Evolutionary conservation across 2,888 invertebrate species (phyloP).

Genomic region (Magallana nippona): DNA sequence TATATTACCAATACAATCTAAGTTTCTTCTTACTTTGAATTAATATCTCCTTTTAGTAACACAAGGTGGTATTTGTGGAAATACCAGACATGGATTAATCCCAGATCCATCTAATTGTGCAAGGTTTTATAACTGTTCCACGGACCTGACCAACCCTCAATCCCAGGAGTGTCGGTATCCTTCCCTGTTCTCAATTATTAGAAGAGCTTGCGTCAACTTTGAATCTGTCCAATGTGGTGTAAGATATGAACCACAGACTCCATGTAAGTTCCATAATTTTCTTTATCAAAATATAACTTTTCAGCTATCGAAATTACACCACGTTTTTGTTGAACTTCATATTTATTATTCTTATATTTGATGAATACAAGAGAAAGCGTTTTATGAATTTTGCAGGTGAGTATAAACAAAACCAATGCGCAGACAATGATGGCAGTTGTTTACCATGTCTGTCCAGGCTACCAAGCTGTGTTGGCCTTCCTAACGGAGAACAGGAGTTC

Average conservation of each 20-base stretch:
- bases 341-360: background rate
- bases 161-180: slow-evolving; percentile 66
- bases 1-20: no score
- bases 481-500: slow-evolving; percentile 47
- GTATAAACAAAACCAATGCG: slow-evolving; percentile 49
- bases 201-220: slow-evolving; percentile 60
- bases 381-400: slow-evolving; percentile 48
- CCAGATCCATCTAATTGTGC: slow-evolving; percentile 58
- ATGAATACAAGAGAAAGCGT: background rate
- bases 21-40: no score
- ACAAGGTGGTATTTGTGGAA: slow-evolving; percentile 21
- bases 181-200: slow-evolving; percentile 61
- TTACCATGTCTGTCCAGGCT: slow-evolving; percentile 48
- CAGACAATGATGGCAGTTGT: slow-evolving; percentile 38
- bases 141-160: slow-evolving; percentile 22
- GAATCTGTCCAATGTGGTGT: slow-evolving; percentile 60
- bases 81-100: slow-evolving; percentile 41
- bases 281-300: background rate
- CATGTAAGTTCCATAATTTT: slow-evolving; percentile 50
- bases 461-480: slow-evolving; percentile 47
- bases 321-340: background rate
- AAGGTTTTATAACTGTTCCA: slow-evolving; percentile 60
- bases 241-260: slow-evolving; percentile 51
- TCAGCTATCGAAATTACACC: no score
- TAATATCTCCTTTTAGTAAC: background rate